These are phyloP conservation scores for Ovis canadensis DNA, from an alignment of 2,113 vertebrate species.

Conservation along the genomic window DNA sequence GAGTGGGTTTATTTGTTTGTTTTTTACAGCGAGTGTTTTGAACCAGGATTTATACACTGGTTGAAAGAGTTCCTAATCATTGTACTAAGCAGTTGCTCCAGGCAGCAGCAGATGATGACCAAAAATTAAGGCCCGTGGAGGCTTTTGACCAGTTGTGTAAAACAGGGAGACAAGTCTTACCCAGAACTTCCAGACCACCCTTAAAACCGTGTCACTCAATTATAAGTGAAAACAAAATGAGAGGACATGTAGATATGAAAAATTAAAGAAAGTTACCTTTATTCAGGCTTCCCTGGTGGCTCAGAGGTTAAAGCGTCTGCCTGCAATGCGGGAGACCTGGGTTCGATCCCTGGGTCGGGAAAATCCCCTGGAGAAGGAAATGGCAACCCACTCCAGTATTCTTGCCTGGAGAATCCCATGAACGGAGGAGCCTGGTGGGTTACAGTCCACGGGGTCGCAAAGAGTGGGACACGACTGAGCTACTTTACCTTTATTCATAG, in stretches of 20 bases:
- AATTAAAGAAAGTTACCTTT: background rate
- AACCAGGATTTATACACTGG: background rate
- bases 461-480: background rate
- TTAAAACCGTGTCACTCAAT: background rate
- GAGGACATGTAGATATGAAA: background rate
- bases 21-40: background rate
- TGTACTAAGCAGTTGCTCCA: background rate
- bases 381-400: background rate
- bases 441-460: accelerated
- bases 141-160: background rate
- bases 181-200: background rate
- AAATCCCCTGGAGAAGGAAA: background rate
- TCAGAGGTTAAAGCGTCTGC: background rate
- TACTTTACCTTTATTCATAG: background rate
- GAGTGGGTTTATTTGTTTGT: background rate
- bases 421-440: background rate
- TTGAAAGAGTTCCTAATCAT: background rate
- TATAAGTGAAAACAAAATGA: background rate
- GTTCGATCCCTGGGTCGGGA: background rate
- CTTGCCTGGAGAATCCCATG: background rate
- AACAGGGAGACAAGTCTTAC: background rate
- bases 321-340: background rate
- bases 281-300: background rate
- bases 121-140: background rate
- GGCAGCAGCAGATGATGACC: background rate